Base-by-base conservation (phyloP, 1,140 invertebrate species). In the Phenacoccus solenopsis region DNA sequence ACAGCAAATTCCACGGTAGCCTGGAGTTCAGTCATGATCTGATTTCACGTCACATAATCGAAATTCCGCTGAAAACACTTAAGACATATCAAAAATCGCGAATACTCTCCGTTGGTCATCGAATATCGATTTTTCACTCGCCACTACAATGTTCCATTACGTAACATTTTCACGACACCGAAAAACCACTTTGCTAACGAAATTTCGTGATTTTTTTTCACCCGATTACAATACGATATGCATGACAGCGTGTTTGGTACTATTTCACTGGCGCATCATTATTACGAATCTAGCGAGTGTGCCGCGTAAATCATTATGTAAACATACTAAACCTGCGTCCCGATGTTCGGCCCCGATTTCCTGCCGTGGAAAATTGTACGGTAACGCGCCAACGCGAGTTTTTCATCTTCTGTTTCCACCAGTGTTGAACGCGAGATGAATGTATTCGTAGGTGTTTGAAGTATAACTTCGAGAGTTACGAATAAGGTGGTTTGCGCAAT, bases 1-100 rank as follows among this genome's bases (percentile, higher is more conserved):
- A 97, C 86, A 74, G 91, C 92, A 83, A 98, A 94, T 85, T 98
- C 94, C 78, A 97, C 86, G 75, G 94, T 96, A 74, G 94, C 94
- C 82, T 97, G 94, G 79, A 97, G 86, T 83, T 96, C 93, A 81
- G 87, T 90, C 91, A 88, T 89, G 78, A 71, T 27, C 35, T 38
- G 35, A 56, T 28, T n/a, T n/a, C 38, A 13, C 30, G 13, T 13
- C 30, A 13, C 13, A 32, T 32, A 32, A 32, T 32, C 30, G 13
- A 5, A 32, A 32, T 32, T 32, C 5, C n/a, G n/a, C n/a, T n/a
- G n/a, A n/a, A n/a, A n/a, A n/a, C n/a, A n/a, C n/a, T n/a, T n/a
- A n/a, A 13, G 30, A 32, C 30, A 7, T 7, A 32, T 32, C 13
- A 32, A 13, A 32, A 32, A 13, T 13, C 13, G 13, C 30, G 30